Percentiles rank a stretch among this genome's conserved stretches.
These are phyloP conservation scores for Stictocephala bisonia DNA, from an alignment of 2,888 invertebrate species.

Conservation along the genomic window DNA sequence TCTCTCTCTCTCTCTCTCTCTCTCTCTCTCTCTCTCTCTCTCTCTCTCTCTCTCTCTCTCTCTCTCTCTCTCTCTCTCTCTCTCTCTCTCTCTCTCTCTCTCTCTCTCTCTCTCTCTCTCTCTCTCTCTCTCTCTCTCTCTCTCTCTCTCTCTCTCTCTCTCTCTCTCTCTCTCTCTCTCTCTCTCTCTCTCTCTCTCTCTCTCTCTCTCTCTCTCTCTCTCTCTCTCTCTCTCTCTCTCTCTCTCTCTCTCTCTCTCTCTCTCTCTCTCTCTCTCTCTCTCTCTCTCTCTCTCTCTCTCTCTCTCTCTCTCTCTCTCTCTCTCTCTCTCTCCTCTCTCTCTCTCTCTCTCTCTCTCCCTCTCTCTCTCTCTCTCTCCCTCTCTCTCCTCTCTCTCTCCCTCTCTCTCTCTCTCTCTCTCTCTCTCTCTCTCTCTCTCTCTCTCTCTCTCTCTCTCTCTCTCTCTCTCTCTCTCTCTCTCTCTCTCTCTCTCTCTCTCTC, in stretches of 20 bases:
- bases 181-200: neutral
- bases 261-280: neutral
- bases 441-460: neutral
- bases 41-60: slow-evolving; percentile 40
- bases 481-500: neutral
- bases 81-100: slow-evolving; percentile 44
- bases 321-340: neutral
- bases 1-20: slow-evolving; percentile 40
- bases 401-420: slow-evolving; percentile 43
- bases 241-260: neutral
- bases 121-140: slow-evolving; percentile 12
- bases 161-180: slow-evolving; percentile 17
- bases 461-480: neutral
- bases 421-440: slow-evolving; percentile 7
- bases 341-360: neutral
- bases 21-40: slow-evolving; percentile 42
- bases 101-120: slow-evolving; percentile 5
- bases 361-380: slow-evolving; percentile 9
- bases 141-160: slow-evolving; percentile 44
- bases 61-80: slow-evolving; percentile 43
- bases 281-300: neutral
- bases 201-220: neutral
- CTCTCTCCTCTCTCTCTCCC: slow-evolving; percentile 44
- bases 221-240: neutral
- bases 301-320: neutral